Evolutionary conservation across 1,140 invertebrate genomes (phyloP).

Genomic region (Aphis gossypii): DNA sequence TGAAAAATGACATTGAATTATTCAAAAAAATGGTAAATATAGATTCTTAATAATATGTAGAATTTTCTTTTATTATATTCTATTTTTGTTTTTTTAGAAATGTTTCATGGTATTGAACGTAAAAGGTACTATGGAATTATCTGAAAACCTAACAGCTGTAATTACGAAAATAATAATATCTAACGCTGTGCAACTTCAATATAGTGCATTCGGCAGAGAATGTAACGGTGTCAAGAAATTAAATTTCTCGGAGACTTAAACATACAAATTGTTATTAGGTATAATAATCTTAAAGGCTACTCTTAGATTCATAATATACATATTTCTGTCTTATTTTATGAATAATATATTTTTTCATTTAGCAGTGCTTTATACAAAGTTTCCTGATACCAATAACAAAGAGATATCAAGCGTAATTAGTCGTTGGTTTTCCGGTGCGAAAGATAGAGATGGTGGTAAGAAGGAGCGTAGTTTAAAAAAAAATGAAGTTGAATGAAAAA

Average conservation of each 20-base stretch:
- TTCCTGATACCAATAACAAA: not conserved
- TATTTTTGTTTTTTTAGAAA: not conserved
- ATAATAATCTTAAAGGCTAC: not conserved
- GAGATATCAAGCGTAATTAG: not conserved
- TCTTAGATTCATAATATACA: not conserved
- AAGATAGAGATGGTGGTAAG: not conserved
- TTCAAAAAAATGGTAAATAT: not conserved
- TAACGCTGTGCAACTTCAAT: not conserved
- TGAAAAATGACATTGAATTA: constrained; percentile 24
- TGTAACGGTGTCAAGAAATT: not conserved
- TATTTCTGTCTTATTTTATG: constrained; percentile 1
- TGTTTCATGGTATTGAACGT: not conserved
- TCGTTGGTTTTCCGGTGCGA: constrained; percentile 29
- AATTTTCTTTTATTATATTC: not conserved
- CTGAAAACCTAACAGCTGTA: not conserved
- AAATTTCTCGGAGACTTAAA: not conserved
- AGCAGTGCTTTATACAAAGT: not conserved
- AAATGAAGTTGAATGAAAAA: not conserved
- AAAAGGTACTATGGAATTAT: not conserved
- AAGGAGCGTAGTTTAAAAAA: not conserved
- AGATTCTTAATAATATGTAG: not conserved
- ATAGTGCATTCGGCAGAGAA: constrained; percentile 13
- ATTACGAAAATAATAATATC: constrained; percentile 9
- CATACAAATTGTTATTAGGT: constrained; percentile 20
- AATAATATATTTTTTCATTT: constrained; percentile 28